Evolutionary conservation across 2,797 vertebrate species (phyloP).

Genomic region (Megalops cyprinoides): DNA sequence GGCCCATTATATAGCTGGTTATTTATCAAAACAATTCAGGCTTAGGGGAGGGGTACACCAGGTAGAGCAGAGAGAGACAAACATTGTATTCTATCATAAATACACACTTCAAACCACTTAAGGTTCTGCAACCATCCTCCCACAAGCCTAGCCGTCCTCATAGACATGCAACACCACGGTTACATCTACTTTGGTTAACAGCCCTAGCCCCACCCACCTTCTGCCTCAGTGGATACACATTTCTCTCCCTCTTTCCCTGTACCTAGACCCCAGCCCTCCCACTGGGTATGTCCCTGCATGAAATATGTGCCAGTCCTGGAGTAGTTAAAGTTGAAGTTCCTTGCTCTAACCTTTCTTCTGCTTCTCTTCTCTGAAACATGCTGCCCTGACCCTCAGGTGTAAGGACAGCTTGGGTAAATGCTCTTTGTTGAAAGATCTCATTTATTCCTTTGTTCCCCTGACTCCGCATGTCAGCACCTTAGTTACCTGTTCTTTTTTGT

Average conservation of each 20-base stretch:
- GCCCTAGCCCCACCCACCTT: background rate
- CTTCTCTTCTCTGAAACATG: conserved; percentile 65
- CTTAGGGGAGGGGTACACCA: too few species aligned
- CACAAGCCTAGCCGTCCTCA: too few species aligned
- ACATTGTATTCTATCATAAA: too few species aligned
- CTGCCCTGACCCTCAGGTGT: conserved; percentile 82
- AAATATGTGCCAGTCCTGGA: too few species aligned
- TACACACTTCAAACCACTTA: too few species aligned
- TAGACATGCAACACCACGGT: background rate
- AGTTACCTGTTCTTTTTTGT: background rate
- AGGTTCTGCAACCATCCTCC: too few species aligned
- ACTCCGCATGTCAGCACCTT: conserved; percentile 46
- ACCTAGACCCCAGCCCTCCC: too few species aligned
- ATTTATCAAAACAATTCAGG: too few species aligned
- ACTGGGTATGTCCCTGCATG: too few species aligned
- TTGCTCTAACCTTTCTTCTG: conserved; percentile 59
- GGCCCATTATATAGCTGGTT: too few species aligned
- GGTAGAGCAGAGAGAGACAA: too few species aligned
- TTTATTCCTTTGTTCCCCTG: conserved; percentile 29
- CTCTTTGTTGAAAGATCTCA: background rate
- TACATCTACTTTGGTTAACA: background rate
- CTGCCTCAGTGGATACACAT: background rate
- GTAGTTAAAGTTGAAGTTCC: conserved; percentile 29
- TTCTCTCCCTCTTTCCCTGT: too few species aligned
- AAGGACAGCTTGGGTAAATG: conserved; percentile 77